Percentiles rank a stretch among this genome's conserved stretches.
These are phyloP conservation scores for Lagopus leucura DNA, from an alignment of 2,113 vertebrate species.

Conservation along the genomic window DNA sequence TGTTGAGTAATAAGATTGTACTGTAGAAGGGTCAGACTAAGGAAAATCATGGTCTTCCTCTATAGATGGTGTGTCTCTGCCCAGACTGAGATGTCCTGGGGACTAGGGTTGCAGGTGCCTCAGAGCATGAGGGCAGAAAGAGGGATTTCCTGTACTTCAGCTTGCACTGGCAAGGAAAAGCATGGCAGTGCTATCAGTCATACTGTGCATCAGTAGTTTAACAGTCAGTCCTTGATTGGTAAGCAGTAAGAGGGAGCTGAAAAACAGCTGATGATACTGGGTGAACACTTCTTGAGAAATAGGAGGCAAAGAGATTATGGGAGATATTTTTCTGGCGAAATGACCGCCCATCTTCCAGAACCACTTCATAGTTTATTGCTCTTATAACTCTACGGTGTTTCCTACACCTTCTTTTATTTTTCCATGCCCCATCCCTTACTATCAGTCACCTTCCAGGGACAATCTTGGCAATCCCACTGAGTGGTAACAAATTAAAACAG, in stretches of 20 bases:
- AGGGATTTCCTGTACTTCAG: background rate
- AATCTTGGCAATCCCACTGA: background rate
- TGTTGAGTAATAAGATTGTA: background rate
- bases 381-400: background rate
- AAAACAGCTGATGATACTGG: fast-evolving
- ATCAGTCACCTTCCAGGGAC: background rate
- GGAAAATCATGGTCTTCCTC: background rate
- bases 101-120: background rate
- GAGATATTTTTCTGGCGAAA: background rate
- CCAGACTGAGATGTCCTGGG: background rate
- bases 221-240: background rate
- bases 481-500: background rate
- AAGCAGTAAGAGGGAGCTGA: background rate
- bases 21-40: background rate
- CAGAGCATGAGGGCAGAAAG: background rate
- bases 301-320: background rate
- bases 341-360: background rate
- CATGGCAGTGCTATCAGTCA: fast-evolving
- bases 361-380: background rate
- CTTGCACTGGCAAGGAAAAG: background rate
- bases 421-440: background rate
- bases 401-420: background rate
- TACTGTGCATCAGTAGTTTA: background rate
- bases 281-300: background rate
- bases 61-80: background rate